Evolutionary conservation across 2,113 vertebrate species (phyloP).

Genomic region (Atlantisia rogersi): DNA sequence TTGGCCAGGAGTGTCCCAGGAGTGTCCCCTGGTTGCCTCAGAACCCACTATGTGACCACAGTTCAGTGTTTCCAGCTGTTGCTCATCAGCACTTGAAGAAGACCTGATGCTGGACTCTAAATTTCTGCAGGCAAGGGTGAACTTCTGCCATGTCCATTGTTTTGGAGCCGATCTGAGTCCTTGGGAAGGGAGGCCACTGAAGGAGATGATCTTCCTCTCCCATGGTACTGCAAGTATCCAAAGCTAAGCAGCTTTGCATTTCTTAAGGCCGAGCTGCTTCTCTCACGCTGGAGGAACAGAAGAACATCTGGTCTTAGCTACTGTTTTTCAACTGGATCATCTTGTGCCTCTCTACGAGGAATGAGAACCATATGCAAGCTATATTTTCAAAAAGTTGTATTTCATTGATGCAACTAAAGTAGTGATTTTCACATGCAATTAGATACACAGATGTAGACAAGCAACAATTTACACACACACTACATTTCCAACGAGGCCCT

Average conservation of each 20-base stretch:
- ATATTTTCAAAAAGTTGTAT: conserved; percentile 60
- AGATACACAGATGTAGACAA: conserved; percentile 70
- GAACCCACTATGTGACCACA: not conserved
- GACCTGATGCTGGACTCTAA: not conserved
- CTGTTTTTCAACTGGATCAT: conserved; percentile 74
- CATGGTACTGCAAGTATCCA: conserved; percentile 4
- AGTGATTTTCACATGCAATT: conserved; percentile 73
- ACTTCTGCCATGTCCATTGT: not conserved
- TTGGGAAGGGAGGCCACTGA: not conserved
- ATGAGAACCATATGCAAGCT: conserved; percentile 73
- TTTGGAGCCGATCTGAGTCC: not conserved
- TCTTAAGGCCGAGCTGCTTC: conserved; percentile 42
- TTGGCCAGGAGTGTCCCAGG: not conserved
- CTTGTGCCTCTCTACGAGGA: conserved; percentile 61
- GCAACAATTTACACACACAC: conserved; percentile 63
- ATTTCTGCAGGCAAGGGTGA: not conserved
- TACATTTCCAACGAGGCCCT: conserved; percentile 48
- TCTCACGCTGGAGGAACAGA: conserved; percentile 60
- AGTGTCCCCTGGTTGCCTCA: not conserved
- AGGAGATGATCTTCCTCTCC: conserved; percentile 2
- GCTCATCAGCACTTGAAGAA: not conserved
- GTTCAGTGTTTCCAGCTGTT: not conserved
- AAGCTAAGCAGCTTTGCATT: not conserved
- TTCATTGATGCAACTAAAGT: conserved; percentile 59
- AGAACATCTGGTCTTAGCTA: conserved; percentile 74